Percentiles rank a stretch among this genome's conserved stretches.
These are phyloP conservation scores for Zaprionus taronus DNA, from an alignment of 1,140 invertebrate genomes.

Conservation along the genomic window DNA sequence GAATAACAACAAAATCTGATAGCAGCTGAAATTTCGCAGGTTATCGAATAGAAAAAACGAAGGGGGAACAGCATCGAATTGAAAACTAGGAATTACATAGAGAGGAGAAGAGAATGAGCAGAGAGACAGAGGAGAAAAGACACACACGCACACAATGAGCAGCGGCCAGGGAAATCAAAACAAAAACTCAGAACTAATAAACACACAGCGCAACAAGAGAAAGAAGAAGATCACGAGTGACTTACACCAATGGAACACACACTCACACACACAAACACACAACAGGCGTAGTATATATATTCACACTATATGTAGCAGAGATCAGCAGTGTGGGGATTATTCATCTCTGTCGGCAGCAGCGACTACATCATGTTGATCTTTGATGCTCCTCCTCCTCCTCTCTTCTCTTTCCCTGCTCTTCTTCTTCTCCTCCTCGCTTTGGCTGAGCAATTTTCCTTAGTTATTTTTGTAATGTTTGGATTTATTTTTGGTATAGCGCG, in stretches of 20 bases:
- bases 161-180: conserved; percentile 73
- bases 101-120: conserved; percentile 3
- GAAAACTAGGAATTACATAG: neutral
- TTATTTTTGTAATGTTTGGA: conserved; percentile 79
- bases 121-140: conserved; percentile 2
- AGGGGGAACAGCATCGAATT: neutral
- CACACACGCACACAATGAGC: conserved; percentile 22
- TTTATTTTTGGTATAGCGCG: conserved; percentile 75
- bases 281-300: conserved; percentile 19
- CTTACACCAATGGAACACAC: conserved; percentile 56
- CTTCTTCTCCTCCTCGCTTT: conserved; percentile 37
- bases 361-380: conserved; percentile 64
- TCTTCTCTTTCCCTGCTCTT: conserved; percentile 21
- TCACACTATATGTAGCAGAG: conserved; percentile 28
- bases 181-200: conserved; percentile 78
- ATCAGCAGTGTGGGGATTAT: conserved; percentile 61
- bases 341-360: conserved; percentile 61
- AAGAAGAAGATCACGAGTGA: conserved; percentile 19
- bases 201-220: conserved; percentile 29
- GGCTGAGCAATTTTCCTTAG: conserved; percentile 48
- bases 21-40: neutral
- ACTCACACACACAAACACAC: conserved; percentile 3
- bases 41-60: neutral
- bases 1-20: conserved; percentile 22
- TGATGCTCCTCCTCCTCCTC: conserved; percentile 22